Percentiles rank a stretch among this genome's conserved stretches.
Conservation (phyloP, 1,140 invertebrate species). For the Trinorchestia longiramus region DNA sequence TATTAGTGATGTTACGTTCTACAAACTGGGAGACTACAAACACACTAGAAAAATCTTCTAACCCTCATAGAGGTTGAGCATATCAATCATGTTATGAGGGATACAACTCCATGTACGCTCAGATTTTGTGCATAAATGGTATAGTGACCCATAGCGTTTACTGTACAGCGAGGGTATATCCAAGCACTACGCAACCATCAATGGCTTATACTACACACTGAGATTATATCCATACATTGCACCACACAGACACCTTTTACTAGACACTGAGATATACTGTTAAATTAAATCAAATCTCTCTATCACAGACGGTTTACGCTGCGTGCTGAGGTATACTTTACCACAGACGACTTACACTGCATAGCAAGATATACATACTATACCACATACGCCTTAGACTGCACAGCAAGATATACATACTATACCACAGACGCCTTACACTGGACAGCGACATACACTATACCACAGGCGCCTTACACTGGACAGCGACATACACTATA, state of each 20-base stretch:
- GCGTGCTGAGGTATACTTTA: no score
- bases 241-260: not conserved
- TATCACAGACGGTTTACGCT: no score
- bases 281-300: no score
- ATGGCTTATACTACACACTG: not conserved
- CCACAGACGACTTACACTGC: not conserved
- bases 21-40: no score
- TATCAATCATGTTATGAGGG: not conserved
- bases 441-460: not conserved
- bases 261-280: not conserved
- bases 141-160: not conserved
- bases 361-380: not conserved
- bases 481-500: not conserved
- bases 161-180: not conserved
- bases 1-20: no score
- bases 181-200: not conserved
- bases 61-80: no score
- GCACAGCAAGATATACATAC: not conserved
- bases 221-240: not conserved
- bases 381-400: not conserved
- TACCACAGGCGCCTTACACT: not conserved
- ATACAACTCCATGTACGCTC: not conserved
- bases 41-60: no score
- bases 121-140: not conserved
- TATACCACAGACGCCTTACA: not conserved